Base-by-base conservation (phyloP, 1,140 invertebrate genomes). In the Platorchestia sp. region DNA sequence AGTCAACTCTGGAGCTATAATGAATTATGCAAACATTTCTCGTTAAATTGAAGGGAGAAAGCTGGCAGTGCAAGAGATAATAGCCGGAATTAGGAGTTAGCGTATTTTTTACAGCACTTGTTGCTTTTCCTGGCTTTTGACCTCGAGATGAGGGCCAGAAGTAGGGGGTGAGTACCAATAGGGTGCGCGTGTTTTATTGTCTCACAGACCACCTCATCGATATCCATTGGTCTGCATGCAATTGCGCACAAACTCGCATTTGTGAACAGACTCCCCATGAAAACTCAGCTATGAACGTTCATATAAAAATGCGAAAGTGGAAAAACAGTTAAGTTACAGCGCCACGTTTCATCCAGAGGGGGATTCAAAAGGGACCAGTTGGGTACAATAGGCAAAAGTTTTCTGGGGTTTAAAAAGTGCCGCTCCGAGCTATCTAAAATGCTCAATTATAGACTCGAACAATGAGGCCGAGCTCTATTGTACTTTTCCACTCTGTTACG, bases 1-100 rank as follows among this genome's bases (percentile, higher is more conserved):
- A 75, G 59, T 75, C 59, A 75, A 75, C 59, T 75, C 27, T 75
- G 59, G 36, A 75, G 59, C 36, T 75, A 27, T 75, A 75, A 75
- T 75, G 59, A 75, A 75, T 75, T 75, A 75, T 75, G 59, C 59
- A 75, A 75, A 75, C 59, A 75, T 75, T 75, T 75, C 59, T 75
- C 59, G 59, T 75, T 75, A 75, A 75, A 75, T 75, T 75, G 59
- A 75, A 75, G 59, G 59, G 59, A 22, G 59, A 75, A 75, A 22
- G 59, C 59, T 19, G 59, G 59, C 59, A 75, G 59, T 27, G 1
- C 59, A 19, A 27, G 10, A 27, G 59, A 75, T 75, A 75, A 75
- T 75, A 27, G 59, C 14, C 59, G 36, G 59, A 75, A 75, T 75
- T 75, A 75, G 59, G 59, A 75, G 59, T 75, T 75, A 19, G 59